These are phyloP conservation scores for Alosa sapidissima DNA, from an alignment of 2,797 vertebrate species.

Conservation along the genomic window DNA sequence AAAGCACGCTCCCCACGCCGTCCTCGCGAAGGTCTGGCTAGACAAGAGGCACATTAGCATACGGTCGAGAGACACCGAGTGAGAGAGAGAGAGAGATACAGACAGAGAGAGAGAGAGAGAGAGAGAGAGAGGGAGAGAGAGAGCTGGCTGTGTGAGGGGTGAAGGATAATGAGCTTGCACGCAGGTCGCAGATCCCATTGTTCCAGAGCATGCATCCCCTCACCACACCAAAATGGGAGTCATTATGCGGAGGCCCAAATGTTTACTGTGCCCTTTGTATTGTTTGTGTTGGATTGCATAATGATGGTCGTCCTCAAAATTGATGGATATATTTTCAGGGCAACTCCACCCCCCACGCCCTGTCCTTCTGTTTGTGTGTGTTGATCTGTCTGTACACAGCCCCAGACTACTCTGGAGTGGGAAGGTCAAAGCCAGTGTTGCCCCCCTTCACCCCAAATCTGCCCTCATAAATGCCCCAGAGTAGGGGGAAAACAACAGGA, in stretches of 20 bases:
- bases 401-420: background rate
- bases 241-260: slow-evolving; percentile 37
- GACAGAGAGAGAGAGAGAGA: background rate
- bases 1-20: slow-evolving; percentile 15
- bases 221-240: slow-evolving; percentile 39
- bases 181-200: slow-evolving; percentile 43
- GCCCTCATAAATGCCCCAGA: background rate
- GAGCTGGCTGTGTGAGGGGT: slow-evolving; percentile 11
- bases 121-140: slow-evolving; percentile 26
- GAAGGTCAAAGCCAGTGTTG: background rate
- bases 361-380: background rate
- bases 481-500: background rate
- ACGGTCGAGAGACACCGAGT: background rate
- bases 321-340: background rate
- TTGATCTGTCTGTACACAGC: background rate
- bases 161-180: slow-evolving; percentile 46
- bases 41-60: slow-evolving; percentile 41
- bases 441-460: background rate
- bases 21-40: slow-evolving; percentile 28
- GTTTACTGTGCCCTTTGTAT: slow-evolving; percentile 49
- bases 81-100: background rate
- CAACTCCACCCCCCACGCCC: background rate
- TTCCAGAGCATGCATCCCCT: slow-evolving; percentile 38
- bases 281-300: slow-evolving; percentile 41
- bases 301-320: slow-evolving; percentile 29